A percentile compares a stretch with the other conserved stretches of the same genome.
Conservation (phyloP, 2,888 invertebrate species). For the Platerodrilus igneus region DNA sequence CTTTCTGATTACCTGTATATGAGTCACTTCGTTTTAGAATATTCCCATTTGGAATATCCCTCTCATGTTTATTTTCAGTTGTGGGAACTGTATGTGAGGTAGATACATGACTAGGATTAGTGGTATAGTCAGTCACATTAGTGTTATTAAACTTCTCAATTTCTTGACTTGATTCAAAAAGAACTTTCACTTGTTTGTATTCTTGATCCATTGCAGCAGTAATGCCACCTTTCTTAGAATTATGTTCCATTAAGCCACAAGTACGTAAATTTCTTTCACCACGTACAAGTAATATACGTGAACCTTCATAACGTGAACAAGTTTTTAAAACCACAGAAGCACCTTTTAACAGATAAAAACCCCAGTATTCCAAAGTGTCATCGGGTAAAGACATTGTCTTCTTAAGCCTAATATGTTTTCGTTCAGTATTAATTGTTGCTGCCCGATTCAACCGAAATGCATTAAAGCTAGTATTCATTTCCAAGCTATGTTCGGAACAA, state of each 20-base stretch:
- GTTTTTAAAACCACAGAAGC: conserved; percentile 73
- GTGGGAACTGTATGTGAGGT: no score
- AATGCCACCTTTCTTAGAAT: conserved; percentile 59
- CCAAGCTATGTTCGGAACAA: conserved; percentile 71
- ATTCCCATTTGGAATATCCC: no score
- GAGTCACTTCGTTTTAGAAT: no score
- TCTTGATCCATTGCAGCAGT: conserved; percentile 58
- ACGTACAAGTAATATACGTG: conserved; percentile 74
- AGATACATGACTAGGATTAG: no score
- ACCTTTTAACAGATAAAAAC: conserved; percentile 75
- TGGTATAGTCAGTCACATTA: conserved; percentile 32
- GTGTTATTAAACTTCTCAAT: conserved; percentile 34
- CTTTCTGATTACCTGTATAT: conserved; percentile 4
- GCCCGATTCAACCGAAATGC: conserved; percentile 46
- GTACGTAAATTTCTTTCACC: conserved; percentile 73
- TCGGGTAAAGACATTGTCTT: conserved; percentile 80
- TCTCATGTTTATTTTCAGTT: no score
- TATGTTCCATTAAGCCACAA: conserved; percentile 71
- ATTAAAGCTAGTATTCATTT: conserved; percentile 66
- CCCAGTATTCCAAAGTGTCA: conserved; percentile 85
- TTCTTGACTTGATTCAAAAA: conserved; percentile 56
- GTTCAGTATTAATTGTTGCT: conserved; percentile 63
- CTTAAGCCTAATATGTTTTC: conserved; percentile 70
- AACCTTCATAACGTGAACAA: conserved; percentile 75
- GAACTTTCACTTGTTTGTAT: conserved; percentile 51